Base-by-base conservation (phyloP, 2,888 invertebrate species). In the Embidobia sp. region DNA sequence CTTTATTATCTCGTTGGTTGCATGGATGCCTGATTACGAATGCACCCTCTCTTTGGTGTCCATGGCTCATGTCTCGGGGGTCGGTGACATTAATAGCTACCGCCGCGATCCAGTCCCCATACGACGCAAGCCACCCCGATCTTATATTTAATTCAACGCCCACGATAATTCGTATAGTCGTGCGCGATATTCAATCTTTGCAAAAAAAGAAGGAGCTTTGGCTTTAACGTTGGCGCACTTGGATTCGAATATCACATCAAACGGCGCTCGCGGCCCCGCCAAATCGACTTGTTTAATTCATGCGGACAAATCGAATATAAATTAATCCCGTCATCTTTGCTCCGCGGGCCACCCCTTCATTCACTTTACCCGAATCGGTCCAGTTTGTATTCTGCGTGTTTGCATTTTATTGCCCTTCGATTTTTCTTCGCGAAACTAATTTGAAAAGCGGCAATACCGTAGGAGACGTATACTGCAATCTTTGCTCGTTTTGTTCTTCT, bases 81-180 rank as follows among this genome's bases (percentile, higher is more conserved):
- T 81, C 82, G 83, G 84, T 83, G 85, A 85, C 85, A 84, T 86
- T 86, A 86, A 86, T 85, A 85, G 85, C 84, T 80, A 80, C 81
- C 82, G 80, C 83, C 79, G 81, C 81, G 83, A 84, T 81, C 72
- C 82, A 51, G 55, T 66, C 70, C 72, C 70, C 74, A 66, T 49
- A 76, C 66, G 49, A 63, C 49, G 61, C 57, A 79, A 78, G 77
- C 79, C 80, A 78, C 80, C 80, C 82, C 80, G 77, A 77, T 82
- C 85, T 86, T 85, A 85, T 86, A 86, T 86, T 87, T 86, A 85
- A 87, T 87, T 87, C 86, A 87, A 85, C 83, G 82, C 78, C 78
- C 49, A 81, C 82, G 78, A 85, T 86, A 85, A 86, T 85, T 85
- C 83, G 83, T 80, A n/a, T n/a, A 79, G 75, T 61, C 81, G 81